phyloP scores from a whole-genome alignment of 2,888 invertebrate species.

The Heliconius sara region DNA sequence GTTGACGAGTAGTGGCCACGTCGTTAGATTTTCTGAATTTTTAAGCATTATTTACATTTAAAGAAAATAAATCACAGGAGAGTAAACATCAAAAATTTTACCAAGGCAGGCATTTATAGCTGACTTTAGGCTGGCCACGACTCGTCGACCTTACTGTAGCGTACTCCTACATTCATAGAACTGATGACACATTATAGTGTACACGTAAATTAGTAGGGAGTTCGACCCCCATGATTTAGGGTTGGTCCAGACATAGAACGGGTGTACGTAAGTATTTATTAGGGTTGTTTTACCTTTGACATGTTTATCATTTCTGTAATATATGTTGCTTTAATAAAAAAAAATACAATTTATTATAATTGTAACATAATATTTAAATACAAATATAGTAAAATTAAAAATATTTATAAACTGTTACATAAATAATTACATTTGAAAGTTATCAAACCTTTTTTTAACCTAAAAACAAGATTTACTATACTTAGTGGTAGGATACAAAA shows the following conservation, averaged over 20 bases:
- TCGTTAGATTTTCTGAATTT: accelerated
- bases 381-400: no score
- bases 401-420: no score
- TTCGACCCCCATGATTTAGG: slow-evolving; percentile 42
- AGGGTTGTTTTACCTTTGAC: slow-evolving; percentile 15
- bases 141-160: not conserved
- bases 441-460: no score
- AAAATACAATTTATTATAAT: no score
- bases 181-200: slow-evolving; percentile 46
- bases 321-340: not conserved
- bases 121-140: not conserved
- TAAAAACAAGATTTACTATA: no score
- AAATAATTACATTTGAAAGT: no score
- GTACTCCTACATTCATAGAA: not conserved
- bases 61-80: no score
- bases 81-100: no score
- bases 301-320: not conserved
- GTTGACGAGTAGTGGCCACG: not conserved
- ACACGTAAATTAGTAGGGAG: slow-evolving; percentile 45
- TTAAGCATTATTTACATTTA: not conserved
- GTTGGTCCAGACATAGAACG: slow-evolving; percentile 35
- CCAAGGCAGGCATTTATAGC: not conserved
- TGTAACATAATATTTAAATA: no score
- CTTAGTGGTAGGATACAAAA: no score
- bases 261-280: slow-evolving; percentile 30